Evolutionary conservation across 2,797 vertebrate genomes (phyloP).

Genomic region (Danio kyathit): DNA sequence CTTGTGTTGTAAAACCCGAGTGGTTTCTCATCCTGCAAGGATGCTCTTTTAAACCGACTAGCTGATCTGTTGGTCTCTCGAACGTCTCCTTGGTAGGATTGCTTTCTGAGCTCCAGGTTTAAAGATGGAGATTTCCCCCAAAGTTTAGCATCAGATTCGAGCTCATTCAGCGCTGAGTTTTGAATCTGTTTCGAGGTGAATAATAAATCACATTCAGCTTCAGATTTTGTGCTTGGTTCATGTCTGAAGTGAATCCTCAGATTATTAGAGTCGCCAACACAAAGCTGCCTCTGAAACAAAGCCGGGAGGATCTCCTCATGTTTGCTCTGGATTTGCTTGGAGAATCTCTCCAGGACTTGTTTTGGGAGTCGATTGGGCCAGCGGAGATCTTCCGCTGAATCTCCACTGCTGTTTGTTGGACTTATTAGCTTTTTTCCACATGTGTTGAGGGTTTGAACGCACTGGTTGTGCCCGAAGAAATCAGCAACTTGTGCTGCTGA

Average conservation of each 20-base stretch:
- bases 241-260: constrained; percentile 71
- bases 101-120: constrained; percentile 80
- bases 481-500: constrained; percentile 86
- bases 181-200: constrained; percentile 79
- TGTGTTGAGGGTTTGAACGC: constrained; percentile 82
- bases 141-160: constrained; percentile 64
- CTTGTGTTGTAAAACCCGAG: constrained; percentile 73
- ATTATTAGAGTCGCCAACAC: constrained; percentile 67
- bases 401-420: constrained; percentile 63
- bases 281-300: constrained; percentile 77
- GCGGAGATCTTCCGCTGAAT: constrained; percentile 55
- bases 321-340: constrained; percentile 69
- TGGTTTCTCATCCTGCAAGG: constrained; percentile 82
- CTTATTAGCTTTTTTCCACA: constrained; percentile 53
- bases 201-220: constrained; percentile 66
- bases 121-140: constrained; percentile 81
- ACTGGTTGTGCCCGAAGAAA: constrained; percentile 85
- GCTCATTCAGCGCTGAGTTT: constrained; percentile 74
- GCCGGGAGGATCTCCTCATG: constrained; percentile 75
- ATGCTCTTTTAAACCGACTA: constrained; percentile 82
- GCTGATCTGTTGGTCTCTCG: constrained; percentile 72
- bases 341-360: constrained; percentile 80
- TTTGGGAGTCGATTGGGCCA: constrained; percentile 75
- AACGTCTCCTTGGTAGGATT: constrained; percentile 82
- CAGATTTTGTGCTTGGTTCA: constrained; percentile 20